Evolutionary conservation across 2,113 vertebrate species (phyloP).

Genomic region (Ammospiza caudacuta): DNA sequence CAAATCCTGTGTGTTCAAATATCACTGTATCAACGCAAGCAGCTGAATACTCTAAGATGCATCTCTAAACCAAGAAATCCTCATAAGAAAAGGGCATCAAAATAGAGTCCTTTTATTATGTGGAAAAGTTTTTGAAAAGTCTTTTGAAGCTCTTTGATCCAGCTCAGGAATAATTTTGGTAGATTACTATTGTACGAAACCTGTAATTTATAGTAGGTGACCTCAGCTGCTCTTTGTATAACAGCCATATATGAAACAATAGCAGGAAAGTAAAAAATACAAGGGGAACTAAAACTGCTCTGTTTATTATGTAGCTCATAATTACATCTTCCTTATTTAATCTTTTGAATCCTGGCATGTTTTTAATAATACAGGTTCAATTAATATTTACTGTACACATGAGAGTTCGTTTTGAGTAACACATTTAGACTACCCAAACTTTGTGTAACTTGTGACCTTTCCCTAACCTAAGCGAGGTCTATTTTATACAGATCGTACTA

Average conservation of each 20-base stretch:
- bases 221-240: conserved; percentile 89
- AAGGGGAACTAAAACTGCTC: conserved; percentile 85
- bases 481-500: conserved; percentile 57
- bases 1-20: neutral
- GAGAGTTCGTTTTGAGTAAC: conserved; percentile 83
- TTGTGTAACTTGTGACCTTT: conserved; percentile 79
- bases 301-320: conserved; percentile 89
- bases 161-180: conserved; percentile 80
- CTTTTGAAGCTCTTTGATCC: conserved; percentile 86
- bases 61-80: conserved; percentile 6
- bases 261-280: conserved; percentile 92
- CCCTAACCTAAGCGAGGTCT: conserved; percentile 75
- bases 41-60: neutral
- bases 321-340: conserved; percentile 86
- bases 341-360: conserved; percentile 80
- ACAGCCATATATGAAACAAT: conserved; percentile 91
- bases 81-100: conserved; percentile 35
- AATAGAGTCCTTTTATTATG: conserved; percentile 35
- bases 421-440: conserved; percentile 73
- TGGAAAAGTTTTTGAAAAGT: conserved; percentile 72
- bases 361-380: conserved; percentile 80
- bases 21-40: neutral
- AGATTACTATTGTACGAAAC: conserved; percentile 86
- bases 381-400: conserved; percentile 81
- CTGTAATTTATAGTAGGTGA: conserved; percentile 91